Base-by-base conservation (phyloP, 2,888 invertebrate genomes). In the Patella depressa region DNA sequence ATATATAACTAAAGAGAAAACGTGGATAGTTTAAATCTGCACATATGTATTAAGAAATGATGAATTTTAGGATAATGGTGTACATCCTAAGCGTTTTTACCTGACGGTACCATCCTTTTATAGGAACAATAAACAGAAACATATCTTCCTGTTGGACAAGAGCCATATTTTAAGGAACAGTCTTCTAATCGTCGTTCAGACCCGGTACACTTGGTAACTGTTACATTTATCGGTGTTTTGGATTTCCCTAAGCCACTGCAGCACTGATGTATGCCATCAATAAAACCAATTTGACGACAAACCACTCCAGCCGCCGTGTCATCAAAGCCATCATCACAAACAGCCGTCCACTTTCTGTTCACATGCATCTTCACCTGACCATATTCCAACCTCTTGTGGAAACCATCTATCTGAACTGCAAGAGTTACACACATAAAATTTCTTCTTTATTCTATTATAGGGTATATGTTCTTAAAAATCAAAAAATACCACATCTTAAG, bases 271-370 rank as follows among this genome's bases (percentile, higher is more conserved):
- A 80, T 80, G 2, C 87, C 88, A 54, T 83, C 81, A 29, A 77
- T 79, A 75, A 84, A 95, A 11, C 95, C 95, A 34, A 95, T 89
- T 86, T 95, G 95, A 76, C 92, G 93, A 86, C 96, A 96, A 2
- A 94, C 93, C 0, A 96, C 95, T 84, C 72, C 77, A 0, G 95
- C 95, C 85, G 95, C 94, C n/a, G 91, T 92, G 80, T 95, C 91
- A n/a, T 94, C 94, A 85, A 95, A 95, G 83, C 94, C 93, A 82
- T 95, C 95, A 87, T 95, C 95, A 89, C 96, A 96, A 9, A 96
- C 93, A 80, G 94, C 93, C 0, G 95, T 95, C 94, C 94, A 95
- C 78, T 93, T 92, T 0, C 94, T 94, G 78, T 91, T 80, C 71
- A 83, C 81, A n/a, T 82, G 76, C 5, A 86, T 79, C 72, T 85